phyloP scores from a whole-genome alignment of 2,113 vertebrate species.

The Noctilio leporinus region DNA sequence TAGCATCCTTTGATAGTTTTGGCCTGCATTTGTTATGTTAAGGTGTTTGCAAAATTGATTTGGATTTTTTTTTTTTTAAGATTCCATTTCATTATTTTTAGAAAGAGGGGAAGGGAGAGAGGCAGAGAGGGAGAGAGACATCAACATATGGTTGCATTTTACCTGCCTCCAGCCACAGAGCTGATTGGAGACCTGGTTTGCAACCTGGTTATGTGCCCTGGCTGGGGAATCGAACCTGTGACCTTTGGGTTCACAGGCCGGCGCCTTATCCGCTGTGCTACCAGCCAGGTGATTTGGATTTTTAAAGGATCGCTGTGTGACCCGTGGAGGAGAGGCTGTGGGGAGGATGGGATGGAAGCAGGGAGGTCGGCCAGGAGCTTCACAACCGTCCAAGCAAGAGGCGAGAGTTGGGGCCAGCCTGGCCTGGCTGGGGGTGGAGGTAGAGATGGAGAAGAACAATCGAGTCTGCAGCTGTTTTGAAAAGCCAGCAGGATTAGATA shows the following conservation, averaged over 20 bases:
- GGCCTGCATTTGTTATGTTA: not conserved
- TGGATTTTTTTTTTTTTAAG: no score
- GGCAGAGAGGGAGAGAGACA: no score
- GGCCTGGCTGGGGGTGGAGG: not conserved
- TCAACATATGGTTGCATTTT: no score
- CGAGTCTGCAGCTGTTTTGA: not conserved
- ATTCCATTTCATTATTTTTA: no score
- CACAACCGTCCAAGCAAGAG: not conserved
- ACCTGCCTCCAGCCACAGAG: no score
- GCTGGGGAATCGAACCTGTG: no score
- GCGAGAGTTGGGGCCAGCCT: no score
- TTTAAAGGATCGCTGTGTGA: not conserved
- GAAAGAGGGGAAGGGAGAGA: no score
- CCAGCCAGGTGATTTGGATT: not conserved
- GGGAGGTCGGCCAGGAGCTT: not conserved
- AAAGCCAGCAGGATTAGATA: not conserved
- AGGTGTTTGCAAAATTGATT: not conserved
- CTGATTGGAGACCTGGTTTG: no score
- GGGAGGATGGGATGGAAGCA: not conserved
- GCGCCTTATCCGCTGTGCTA: no score
- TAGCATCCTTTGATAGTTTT: not conserved
- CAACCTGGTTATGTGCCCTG: no score
- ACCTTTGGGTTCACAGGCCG: no score
- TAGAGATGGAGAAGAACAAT: not conserved
- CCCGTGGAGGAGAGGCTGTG: not conserved